Evolutionary conservation across 1,140 invertebrate genomes (phyloP).

Genomic region (Apocrypta bakeri): DNA sequence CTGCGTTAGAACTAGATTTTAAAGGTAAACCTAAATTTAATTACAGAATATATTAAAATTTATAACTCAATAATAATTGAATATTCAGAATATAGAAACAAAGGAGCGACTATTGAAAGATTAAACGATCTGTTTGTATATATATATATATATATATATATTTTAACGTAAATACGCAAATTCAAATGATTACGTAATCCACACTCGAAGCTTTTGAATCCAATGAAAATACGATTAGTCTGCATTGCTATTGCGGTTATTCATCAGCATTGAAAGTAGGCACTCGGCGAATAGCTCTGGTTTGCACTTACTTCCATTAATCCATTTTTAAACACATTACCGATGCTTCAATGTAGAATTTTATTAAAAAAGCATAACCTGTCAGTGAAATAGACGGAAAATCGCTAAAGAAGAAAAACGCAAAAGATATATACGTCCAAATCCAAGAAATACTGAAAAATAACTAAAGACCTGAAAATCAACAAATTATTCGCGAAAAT

Average conservation of each 20-base stretch:
- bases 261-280: background rate
- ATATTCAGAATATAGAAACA: no score
- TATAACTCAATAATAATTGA: no score
- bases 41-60: no score
- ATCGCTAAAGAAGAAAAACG: background rate
- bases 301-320: background rate
- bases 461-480: no score
- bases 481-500: no score
- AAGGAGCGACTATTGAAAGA: no score
- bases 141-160: no score
- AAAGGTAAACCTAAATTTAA: no score
- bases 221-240: background rate
- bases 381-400: background rate
- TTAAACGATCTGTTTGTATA: no score
- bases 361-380: background rate
- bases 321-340: background rate
- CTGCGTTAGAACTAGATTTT: no score
- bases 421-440: no score
- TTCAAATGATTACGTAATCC: background rate
- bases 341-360: background rate
- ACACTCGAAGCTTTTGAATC: background rate
- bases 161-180: background rate
- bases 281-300: background rate
- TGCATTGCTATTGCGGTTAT: background rate
- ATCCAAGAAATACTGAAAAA: no score